phyloP scores from a whole-genome alignment of 2,888 invertebrate genomes.

The Teinopalpus imperialis region DNA sequence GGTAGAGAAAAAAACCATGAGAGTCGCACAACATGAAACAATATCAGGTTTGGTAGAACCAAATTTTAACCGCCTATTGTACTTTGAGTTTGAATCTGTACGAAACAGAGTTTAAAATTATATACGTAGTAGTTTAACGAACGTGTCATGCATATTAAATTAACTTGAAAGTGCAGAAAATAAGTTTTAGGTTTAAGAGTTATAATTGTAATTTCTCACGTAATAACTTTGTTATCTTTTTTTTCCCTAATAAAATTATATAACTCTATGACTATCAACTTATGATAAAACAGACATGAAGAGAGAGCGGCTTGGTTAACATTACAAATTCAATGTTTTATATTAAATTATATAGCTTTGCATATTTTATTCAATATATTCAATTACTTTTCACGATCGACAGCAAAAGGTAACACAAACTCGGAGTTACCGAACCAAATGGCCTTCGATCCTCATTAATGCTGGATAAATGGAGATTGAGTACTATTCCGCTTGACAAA shows the following conservation, averaged over 20 bases:
- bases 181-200: conserved; percentile 23
- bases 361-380: conserved; percentile 10
- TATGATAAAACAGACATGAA: neutral
- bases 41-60: conserved; percentile 32
- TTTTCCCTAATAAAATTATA: neutral
- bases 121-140: neutral
- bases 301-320: neutral
- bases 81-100: neutral
- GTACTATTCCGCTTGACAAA: conserved; percentile 12
- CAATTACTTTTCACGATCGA: conserved; percentile 5
- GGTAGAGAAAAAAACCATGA: conserved; percentile 29
- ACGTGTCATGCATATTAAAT: conserved; percentile 29
- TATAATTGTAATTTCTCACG: conserved; percentile 19
- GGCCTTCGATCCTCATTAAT: conserved; percentile 22
- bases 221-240: neutral
- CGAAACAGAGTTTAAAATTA: conserved; percentile 2
- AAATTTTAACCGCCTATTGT: conserved; percentile 10
- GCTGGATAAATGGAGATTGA: conserved; percentile 22
- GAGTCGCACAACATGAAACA: conserved; percentile 25
- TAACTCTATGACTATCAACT: neutral
- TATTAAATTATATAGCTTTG: neutral
- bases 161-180: conserved; percentile 30
- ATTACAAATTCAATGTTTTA: too few relatives aligned
- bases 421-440: conserved; percentile 17
- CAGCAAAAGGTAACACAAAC: neutral